Conservation (phyloP, 2,113 vertebrate species). For the Setophaga kirtlandii region DNA sequence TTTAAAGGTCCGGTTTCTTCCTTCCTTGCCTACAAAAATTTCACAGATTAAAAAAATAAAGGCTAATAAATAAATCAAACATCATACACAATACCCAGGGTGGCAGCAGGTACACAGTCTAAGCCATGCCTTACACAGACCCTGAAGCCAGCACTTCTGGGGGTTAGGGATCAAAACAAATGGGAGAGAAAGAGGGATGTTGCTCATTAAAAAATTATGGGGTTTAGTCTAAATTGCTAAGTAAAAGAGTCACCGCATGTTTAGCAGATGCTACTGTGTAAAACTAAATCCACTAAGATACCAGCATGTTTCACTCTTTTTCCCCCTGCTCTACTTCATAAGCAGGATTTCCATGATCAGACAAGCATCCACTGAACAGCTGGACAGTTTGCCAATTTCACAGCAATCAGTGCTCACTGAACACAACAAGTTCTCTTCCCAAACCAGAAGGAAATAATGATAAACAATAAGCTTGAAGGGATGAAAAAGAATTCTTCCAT, state of each 20-base stretch:
- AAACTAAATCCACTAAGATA: slow-evolving; percentile 34
- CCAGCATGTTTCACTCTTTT: not conserved
- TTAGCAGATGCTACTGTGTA: slow-evolving; percentile 35
- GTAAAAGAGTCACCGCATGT: not conserved
- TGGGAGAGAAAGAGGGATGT: not conserved
- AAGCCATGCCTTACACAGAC: not conserved
- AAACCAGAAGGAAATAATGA: slow-evolving; percentile 68
- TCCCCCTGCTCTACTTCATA: not conserved
- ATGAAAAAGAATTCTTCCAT: slow-evolving; percentile 71
- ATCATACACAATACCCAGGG: not conserved
- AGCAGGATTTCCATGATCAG: slow-evolving; percentile 46
- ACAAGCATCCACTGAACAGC: slow-evolving; percentile 54
- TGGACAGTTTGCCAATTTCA: slow-evolving; percentile 55
- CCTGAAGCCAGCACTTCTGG: not conserved
- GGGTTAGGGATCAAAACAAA: not conserved
- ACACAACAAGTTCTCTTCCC: slow-evolving; percentile 70
- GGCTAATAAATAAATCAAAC: slow-evolving; percentile 13
- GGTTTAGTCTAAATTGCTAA: slow-evolving; percentile 10
- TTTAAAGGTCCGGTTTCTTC: not conserved
- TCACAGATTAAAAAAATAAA: slow-evolving; percentile 10
- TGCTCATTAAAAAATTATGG: slow-evolving; percentile 48
- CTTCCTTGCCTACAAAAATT: not conserved
- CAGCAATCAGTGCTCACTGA: slow-evolving; percentile 40
- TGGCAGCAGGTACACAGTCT: not conserved
- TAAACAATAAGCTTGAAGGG: slow-evolving; percentile 44